Percentiles rank a stretch among this genome's conserved stretches.
phyloP scores from a whole-genome alignment of 92 coral and sea anemone genomes.

The Parazoanthus swiftii region DNA sequence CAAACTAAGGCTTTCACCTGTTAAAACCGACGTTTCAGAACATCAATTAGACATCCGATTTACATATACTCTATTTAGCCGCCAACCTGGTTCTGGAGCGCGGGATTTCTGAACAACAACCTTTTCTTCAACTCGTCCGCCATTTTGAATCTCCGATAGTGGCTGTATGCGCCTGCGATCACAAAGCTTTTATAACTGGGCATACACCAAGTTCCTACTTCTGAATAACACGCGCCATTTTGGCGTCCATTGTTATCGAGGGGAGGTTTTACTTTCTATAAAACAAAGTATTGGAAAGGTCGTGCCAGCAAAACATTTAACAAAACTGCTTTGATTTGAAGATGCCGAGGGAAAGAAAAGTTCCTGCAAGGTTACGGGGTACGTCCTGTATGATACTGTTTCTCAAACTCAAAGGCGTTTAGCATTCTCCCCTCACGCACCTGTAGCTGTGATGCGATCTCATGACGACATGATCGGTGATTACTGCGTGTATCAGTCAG shows the following conservation, averaged over 20 bases:
- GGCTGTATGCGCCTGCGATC: background rate
- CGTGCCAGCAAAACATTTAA: too few species aligned
- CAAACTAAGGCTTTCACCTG: background rate
- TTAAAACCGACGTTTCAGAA: background rate
- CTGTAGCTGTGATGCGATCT: background rate
- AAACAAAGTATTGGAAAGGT: constrained; percentile 4
- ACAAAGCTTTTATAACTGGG: background rate
- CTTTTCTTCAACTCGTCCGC: constrained; percentile 27
- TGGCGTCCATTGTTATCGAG: constrained; percentile 39
- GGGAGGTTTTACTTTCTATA: background rate
- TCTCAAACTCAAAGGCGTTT: background rate
- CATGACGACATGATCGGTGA: background rate
- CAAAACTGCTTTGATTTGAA: background rate
- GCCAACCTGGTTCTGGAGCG: constrained; percentile 25
- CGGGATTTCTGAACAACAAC: constrained; percentile 14
- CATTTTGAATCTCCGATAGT: background rate
- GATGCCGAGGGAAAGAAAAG: constrained; percentile 33
- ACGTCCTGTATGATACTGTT: background rate
- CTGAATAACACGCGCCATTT: constrained; percentile 28
- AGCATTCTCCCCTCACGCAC: background rate
- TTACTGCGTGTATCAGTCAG: background rate
- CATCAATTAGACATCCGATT: background rate
- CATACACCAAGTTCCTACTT: constrained; percentile 15
- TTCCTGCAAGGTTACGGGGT: constrained; percentile 26
- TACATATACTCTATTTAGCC: background rate